These are phyloP conservation scores for Therioaphis trifolii DNA, from an alignment of 2,888 invertebrate species.

Conservation along the genomic window DNA sequence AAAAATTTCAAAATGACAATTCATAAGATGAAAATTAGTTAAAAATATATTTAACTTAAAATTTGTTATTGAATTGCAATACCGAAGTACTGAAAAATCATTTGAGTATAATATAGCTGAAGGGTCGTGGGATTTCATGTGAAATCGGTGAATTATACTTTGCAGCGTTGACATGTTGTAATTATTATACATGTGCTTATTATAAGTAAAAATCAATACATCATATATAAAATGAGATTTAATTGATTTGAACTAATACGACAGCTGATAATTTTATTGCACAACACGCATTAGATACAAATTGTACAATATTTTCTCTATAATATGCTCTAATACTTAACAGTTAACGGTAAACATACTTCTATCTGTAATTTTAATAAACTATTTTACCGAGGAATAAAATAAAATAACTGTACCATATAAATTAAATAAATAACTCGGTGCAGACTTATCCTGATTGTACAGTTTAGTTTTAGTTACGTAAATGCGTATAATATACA, in stretches of 20 bases:
- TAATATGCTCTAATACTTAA: background rate
- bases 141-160: background rate
- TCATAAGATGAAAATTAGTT: too few species aligned
- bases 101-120: background rate
- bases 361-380: conserved; percentile 25
- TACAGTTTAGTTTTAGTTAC: too few species aligned
- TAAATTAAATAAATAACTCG: too few species aligned
- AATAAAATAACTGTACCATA: conserved; percentile 14
- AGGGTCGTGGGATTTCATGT: background rate
- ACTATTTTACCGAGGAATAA: background rate
- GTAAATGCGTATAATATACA: too few species aligned
- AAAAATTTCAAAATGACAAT: too few species aligned
- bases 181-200: background rate
- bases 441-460: too few species aligned
- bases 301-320: background rate
- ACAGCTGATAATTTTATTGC: background rate
- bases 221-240: background rate
- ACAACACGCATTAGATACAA: background rate
- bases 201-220: conserved; percentile 6
- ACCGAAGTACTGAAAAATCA: background rate
- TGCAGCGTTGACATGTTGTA: background rate
- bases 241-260: background rate
- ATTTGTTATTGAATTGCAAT: too few species aligned
- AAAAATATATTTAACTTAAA: too few species aligned
- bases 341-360: conserved; percentile 9